Conservation (phyloP, 1,140 invertebrate species). For the Aradophagus sp. region DNA sequence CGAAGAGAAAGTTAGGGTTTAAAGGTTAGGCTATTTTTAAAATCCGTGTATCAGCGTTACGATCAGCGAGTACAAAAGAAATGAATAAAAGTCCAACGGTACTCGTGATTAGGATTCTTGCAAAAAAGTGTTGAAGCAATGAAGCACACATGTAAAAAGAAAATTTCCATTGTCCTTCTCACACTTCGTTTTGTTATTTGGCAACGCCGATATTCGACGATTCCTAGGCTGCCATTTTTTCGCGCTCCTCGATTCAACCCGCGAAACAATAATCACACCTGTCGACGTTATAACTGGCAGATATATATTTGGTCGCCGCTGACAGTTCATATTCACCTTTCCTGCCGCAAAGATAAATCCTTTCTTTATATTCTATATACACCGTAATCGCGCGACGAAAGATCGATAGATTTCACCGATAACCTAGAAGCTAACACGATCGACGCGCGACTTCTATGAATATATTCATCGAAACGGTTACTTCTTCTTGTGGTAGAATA, state of each 20-base stretch:
- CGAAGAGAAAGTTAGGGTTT: slow-evolving; percentile 41
- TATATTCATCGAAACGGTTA: slow-evolving; percentile 33
- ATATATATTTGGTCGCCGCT: slow-evolving; percentile 30
- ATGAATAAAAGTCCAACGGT: slow-evolving; percentile 28
- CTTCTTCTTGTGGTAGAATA: not conserved
- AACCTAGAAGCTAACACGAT: slow-evolving; percentile 38
- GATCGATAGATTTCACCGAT: slow-evolving; percentile 46
- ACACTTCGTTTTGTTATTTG: too few species aligned
- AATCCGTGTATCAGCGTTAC: slow-evolving; percentile 31
- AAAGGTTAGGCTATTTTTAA: slow-evolving; percentile 40
- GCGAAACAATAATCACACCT: slow-evolving; percentile 14
- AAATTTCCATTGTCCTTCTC: too few species aligned
- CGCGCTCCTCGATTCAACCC: slow-evolving; percentile 9
- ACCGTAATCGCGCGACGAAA: slow-evolving; percentile 17
- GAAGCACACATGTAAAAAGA: too few species aligned
- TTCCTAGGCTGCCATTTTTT: slow-evolving; percentile 1
- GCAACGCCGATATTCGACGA: not conserved
- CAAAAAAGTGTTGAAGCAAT: not conserved
- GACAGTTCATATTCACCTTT: slow-evolving; percentile 50
- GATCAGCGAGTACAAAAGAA: slow-evolving; percentile 31
- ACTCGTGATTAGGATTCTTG: slow-evolving; percentile 15
- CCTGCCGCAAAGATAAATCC: slow-evolving; percentile 27
- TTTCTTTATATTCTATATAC: slow-evolving; percentile 37
- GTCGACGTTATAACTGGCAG: slow-evolving; percentile 31
- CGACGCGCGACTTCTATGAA: slow-evolving; percentile 38